Evolutionary conservation across 2,888 invertebrate genomes (phyloP).

Genomic region (Spicauda simplicius): DNA sequence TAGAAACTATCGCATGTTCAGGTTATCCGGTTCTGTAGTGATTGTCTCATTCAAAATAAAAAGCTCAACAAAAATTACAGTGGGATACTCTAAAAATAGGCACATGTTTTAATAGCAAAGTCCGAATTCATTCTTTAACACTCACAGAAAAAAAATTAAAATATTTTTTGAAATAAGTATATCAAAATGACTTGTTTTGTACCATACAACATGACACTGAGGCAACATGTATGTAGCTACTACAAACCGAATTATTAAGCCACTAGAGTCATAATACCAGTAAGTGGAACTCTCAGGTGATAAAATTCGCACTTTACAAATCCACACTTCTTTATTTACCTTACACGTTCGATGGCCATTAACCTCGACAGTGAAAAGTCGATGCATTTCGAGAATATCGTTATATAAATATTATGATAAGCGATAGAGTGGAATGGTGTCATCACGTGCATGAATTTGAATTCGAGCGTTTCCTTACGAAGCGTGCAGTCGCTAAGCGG

Average conservation of each 20-base stretch:
- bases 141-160: too few species aligned
- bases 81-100: too few species aligned
- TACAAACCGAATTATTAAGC: constrained; percentile 22
- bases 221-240: constrained; percentile 19
- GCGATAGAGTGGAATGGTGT: constrained; percentile 23
- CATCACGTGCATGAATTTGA: constrained; percentile 26
- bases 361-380: constrained; percentile 42
- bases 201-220: neutral
- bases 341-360: constrained; percentile 60
- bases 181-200: too few species aligned
- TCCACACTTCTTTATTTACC: constrained; percentile 36
- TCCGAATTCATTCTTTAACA: too few species aligned
- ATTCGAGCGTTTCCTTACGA: neutral
- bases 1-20: too few species aligned
- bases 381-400: constrained; percentile 21
- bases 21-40: too few species aligned
- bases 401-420: constrained; percentile 29
- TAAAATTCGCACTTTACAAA: constrained; percentile 65
- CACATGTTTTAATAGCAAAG: too few species aligned
- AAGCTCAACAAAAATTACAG: too few species aligned
- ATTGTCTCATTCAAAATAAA: too few species aligned
- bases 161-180: too few species aligned
- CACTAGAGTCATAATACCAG: constrained; percentile 45
- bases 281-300: constrained; percentile 57
- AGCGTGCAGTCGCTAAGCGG: constrained; percentile 5